These are phyloP conservation scores for Neotoma lepida DNA, from an alignment of 2,113 vertebrate species.

Conservation along the genomic window DNA sequence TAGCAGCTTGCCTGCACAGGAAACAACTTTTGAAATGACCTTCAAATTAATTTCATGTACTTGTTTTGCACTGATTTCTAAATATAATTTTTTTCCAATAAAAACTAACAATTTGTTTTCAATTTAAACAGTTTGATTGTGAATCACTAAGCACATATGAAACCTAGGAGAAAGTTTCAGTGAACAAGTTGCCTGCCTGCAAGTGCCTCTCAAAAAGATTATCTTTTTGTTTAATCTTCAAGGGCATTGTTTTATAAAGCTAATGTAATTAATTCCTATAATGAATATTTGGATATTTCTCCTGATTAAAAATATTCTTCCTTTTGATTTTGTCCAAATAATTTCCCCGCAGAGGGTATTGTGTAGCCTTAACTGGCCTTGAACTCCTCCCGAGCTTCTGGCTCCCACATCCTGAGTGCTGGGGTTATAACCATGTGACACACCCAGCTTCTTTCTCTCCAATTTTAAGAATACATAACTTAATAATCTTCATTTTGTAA, in stretches of 20 bases:
- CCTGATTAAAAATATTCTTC: background rate
- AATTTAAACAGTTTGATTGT: slow-evolving; percentile 36
- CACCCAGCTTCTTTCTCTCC: background rate
- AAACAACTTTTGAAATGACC: background rate
- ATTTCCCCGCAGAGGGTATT: background rate
- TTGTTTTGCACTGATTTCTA: slow-evolving; percentile 42
- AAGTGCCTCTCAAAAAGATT: background rate
- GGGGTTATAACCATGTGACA: background rate
- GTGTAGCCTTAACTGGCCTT: too few relatives aligned
- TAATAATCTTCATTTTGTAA: too few relatives aligned
- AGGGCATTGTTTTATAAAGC: background rate
- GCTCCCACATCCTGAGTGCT: background rate
- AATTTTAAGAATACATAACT: slow-evolving; percentile 26
- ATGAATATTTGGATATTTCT: slow-evolving; percentile 15
- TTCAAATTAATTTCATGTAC: slow-evolving; percentile 1
- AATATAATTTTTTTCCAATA: background rate
- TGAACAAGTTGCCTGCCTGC: background rate
- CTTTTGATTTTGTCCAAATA: background rate
- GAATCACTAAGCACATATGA: background rate
- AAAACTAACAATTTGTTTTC: background rate
- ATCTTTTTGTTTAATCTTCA: background rate
- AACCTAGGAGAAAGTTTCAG: background rate
- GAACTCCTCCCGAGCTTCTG: background rate
- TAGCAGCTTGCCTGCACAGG: background rate
- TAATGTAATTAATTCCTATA: slow-evolving; percentile 20